Conservation (phyloP, 2,113 vertebrate species). For the Pristiophorus japonicus region DNA sequence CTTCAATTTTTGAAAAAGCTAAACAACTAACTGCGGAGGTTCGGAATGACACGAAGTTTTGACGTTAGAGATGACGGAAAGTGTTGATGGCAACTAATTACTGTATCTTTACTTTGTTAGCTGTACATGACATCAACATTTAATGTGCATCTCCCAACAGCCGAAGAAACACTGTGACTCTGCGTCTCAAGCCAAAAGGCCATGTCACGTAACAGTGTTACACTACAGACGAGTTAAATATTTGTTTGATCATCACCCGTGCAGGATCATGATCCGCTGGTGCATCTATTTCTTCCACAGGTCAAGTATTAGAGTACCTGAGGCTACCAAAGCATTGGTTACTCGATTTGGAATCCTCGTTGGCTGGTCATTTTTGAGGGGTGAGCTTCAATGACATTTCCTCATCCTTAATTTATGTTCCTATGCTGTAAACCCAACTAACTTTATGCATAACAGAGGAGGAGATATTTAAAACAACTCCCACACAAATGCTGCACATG, state of each 20-base stretch:
- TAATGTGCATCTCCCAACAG: background rate
- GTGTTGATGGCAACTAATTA: background rate
- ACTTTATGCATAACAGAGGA: too few species aligned
- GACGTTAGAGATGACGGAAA: background rate
- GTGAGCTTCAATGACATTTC: background rate
- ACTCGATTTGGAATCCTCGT: background rate
- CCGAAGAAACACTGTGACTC: background rate
- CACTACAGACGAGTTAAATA: background rate
- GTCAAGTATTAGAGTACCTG: background rate
- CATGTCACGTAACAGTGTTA: background rate
- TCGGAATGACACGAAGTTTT: background rate
- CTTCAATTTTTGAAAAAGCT: background rate
- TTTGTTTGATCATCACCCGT: background rate
- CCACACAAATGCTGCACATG: too few species aligned
- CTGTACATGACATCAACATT: background rate
- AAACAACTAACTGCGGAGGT: background rate
- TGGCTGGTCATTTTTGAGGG: background rate
- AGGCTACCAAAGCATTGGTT: background rate
- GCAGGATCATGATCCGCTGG: background rate
- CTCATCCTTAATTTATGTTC: background rate
- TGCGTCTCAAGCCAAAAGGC: background rate
- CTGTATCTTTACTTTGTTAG: background rate
- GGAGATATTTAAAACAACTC: too few species aligned
- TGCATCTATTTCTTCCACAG: background rate
- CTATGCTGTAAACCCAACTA: too few species aligned